These are phyloP conservation scores for Tupiocoris notatus DNA, from an alignment of 2,888 invertebrate species.

Conservation along the genomic window DNA sequence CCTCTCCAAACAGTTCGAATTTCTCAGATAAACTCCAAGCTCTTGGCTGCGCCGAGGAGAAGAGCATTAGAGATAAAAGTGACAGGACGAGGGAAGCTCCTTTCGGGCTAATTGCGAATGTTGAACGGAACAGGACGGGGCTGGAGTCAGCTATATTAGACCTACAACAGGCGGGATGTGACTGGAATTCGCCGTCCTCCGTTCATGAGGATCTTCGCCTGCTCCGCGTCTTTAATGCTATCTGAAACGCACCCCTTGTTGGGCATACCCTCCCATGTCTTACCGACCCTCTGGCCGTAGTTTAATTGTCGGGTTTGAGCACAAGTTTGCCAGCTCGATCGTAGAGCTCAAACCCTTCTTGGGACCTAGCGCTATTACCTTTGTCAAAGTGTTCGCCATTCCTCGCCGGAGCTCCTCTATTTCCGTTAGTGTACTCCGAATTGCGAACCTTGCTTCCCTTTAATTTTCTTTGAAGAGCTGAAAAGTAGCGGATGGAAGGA, in stretches of 20 bases:
- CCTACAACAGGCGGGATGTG: constrained; percentile 36
- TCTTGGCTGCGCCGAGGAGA: not conserved
- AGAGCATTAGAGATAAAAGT: constrained; percentile 39
- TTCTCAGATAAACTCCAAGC: constrained; percentile 20
- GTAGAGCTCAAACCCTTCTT: constrained; percentile 19
- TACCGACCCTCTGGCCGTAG: constrained; percentile 5
- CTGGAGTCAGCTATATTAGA: constrained; percentile 23
- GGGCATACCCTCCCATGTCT: not conserved
- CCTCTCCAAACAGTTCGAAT: constrained; percentile 13
- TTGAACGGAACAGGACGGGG: constrained; percentile 14
- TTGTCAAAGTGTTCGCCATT: constrained; percentile 22
- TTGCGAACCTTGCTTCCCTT: constrained; percentile 13
- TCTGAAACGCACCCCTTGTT: not conserved
- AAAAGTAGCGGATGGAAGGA: not conserved
- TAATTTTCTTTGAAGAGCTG: not conserved
- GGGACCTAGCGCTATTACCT: constrained; percentile 11
- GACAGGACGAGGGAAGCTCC: constrained; percentile 31
- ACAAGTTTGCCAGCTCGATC: constrained; percentile 34
- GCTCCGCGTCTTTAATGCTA: constrained; percentile 24
- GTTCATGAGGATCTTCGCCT: not conserved
- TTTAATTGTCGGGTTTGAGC: constrained; percentile 35
- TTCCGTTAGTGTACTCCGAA: constrained; percentile 34
- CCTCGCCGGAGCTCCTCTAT: constrained; percentile 22
- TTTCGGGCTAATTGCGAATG: constrained; percentile 32
- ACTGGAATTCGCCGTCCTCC: constrained; percentile 26